Percentiles rank a stretch among this genome's conserved stretches.
Evolutionary conservation across 2,797 vertebrate species (phyloP).

Genomic region (Anguilla anguilla): DNA sequence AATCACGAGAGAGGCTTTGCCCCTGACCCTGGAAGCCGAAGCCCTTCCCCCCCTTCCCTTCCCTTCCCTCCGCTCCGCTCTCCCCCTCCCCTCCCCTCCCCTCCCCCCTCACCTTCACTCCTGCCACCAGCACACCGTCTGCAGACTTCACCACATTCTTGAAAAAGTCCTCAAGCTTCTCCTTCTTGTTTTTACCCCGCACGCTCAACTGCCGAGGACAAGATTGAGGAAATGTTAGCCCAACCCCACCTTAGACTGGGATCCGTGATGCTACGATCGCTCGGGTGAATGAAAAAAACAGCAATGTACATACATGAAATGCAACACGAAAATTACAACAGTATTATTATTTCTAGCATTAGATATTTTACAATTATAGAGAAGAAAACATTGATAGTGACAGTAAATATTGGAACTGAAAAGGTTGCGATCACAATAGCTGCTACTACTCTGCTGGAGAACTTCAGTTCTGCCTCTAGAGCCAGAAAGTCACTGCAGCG

Average conservation of each 20-base stretch:
- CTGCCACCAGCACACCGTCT: conserved; percentile 93
- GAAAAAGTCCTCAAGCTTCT: conserved; percentile 98
- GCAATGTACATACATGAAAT: neutral
- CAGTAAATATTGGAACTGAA: neutral
- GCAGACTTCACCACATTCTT: conserved; percentile 98
- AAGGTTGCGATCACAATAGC: neutral
- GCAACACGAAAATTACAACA: neutral
- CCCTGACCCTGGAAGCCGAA: conserved; percentile 17
- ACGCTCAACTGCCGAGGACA: conserved; percentile 86
- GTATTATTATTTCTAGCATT: neutral
- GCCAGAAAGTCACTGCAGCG: neutral
- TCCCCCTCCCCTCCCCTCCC: neutral
- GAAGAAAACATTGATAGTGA: neutral
- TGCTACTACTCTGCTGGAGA: neutral
- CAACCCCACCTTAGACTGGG: neutral
- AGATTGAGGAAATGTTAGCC: conserved; percentile 7
- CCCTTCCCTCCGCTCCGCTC: neutral
- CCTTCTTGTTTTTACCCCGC: conserved; percentile 98
- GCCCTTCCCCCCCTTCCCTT: neutral
- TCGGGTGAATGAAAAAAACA: neutral
- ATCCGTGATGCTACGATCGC: neutral
- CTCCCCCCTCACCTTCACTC: conserved; percentile 85
- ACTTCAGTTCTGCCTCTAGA: neutral
- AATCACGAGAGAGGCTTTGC: neutral
- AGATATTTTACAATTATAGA: neutral